phyloP scores from a whole-genome alignment of 1,140 invertebrate genomes.

The Bombus balteatus region DNA sequence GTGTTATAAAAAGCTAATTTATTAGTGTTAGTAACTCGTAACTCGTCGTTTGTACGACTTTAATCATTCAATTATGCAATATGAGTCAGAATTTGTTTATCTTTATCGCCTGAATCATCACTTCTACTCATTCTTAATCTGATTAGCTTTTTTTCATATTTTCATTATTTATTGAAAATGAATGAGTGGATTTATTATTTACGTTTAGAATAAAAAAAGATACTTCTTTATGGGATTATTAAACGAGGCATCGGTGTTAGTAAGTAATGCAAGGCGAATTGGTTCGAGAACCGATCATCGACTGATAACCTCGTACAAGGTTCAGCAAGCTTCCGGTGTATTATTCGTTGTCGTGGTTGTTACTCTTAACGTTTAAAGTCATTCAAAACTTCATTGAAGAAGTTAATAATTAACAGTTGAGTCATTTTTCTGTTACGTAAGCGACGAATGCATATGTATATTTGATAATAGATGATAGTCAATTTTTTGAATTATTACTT shows the following conservation, averaged over 20 bases:
- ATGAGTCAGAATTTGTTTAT: not conserved
- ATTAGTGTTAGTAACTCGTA: no score
- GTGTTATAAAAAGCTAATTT: not conserved
- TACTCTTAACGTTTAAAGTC: not conserved
- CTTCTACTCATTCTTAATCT: not conserved
- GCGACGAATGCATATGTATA: not conserved
- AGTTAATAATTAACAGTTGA: not conserved
- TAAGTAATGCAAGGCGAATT: not conserved
- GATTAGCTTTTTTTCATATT: not conserved
- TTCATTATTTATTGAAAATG: not conserved
- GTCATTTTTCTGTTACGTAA: not conserved
- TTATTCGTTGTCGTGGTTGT: not conserved
- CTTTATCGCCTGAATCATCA: accelerated
- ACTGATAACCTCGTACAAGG: not conserved
- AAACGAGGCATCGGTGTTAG: not conserved
- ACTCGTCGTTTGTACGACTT: no score
- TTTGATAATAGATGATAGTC: no score
- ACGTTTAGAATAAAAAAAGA: no score
- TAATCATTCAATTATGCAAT: no score
- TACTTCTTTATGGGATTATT: no score
- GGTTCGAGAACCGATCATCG: not conserved
- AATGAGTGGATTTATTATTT: not conserved
- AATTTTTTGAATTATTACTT: not conserved
- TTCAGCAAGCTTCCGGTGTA: no score
- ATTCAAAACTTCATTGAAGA: not conserved